These are phyloP conservation scores for Dicyrtomina minuta DNA, from an alignment of 2,888 invertebrate species.

Conservation along the genomic window DNA sequence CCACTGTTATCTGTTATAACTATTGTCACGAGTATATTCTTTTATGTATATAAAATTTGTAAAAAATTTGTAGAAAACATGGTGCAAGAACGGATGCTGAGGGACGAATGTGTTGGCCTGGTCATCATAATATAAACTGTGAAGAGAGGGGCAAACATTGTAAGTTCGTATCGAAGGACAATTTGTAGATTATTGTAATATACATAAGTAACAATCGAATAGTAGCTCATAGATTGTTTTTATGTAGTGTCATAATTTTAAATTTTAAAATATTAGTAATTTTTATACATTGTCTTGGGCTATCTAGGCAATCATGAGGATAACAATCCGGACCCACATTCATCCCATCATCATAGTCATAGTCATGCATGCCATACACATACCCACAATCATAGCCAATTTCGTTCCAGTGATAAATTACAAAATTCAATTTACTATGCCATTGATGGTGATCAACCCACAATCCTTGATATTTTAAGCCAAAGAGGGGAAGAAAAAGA, in stretches of 20 bases:
- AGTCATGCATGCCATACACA: conserved; percentile 1
- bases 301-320: conserved; percentile 21
- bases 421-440: conserved; percentile 73
- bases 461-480: conserved; percentile 66
- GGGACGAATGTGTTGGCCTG: conserved; percentile 72
- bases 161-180: too few species aligned
- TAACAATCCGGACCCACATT: neutral
- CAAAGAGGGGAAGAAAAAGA: conserved; percentile 66
- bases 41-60: conserved; percentile 65
- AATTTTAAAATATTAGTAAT: neutral
- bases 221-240: neutral
- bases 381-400: conserved; percentile 12
- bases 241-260: conserved; percentile 56
- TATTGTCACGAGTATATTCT: neutral
- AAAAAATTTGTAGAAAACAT: conserved; percentile 67
- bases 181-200: too few species aligned
- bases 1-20: too few species aligned
- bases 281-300: neutral
- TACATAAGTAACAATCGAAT: too few species aligned
- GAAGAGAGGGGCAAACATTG: conserved; percentile 69
- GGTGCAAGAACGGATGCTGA: conserved; percentile 72
- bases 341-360: too few species aligned
- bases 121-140: conserved; percentile 66
- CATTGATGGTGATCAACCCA: conserved; percentile 70
- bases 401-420: conserved; percentile 60